Evolutionary conservation across 2,797 vertebrate species (phyloP).

Genomic region (Chromobotia macracanthus): DNA sequence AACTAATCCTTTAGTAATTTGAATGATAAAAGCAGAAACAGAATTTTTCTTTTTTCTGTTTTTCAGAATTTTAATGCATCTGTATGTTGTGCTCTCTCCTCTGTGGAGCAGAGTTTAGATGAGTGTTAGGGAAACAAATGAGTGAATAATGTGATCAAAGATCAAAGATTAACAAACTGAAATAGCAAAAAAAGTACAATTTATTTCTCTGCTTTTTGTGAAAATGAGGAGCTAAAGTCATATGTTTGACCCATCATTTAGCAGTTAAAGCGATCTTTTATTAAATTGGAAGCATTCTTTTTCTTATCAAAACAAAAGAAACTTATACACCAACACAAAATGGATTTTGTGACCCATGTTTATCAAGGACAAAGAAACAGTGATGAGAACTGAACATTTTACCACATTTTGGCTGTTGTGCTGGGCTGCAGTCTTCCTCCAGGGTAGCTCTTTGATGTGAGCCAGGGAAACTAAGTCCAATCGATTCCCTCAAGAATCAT

Average conservation of each 20-base stretch:
- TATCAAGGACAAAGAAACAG: neutral
- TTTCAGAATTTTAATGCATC: too few species aligned
- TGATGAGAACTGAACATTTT: neutral
- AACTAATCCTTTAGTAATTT: neutral
- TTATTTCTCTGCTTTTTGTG: too few species aligned
- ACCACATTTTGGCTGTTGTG: neutral
- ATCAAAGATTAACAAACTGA: constrained; percentile 44
- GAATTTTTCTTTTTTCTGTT: too few species aligned
- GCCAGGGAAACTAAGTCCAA: constrained; percentile 12
- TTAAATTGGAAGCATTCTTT: neutral
- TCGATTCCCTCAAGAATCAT: constrained; percentile 19
- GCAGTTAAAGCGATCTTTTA: too few species aligned
- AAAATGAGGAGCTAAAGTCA: too few species aligned
- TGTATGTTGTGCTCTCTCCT: neutral
- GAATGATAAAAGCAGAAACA: neutral
- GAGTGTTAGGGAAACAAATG: neutral
- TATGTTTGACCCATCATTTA: too few species aligned
- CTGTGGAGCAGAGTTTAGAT: neutral
- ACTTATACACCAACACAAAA: neutral
- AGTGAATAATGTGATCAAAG: constrained; percentile 23
- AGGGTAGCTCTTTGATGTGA: constrained; percentile 26
- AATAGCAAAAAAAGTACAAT: too few species aligned
- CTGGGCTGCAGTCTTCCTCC: constrained; percentile 13
- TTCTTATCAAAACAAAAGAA: neutral
- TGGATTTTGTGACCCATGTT: neutral